Conservation (phyloP, 2,113 vertebrate genomes). For the Hippocampus comes region DNA sequence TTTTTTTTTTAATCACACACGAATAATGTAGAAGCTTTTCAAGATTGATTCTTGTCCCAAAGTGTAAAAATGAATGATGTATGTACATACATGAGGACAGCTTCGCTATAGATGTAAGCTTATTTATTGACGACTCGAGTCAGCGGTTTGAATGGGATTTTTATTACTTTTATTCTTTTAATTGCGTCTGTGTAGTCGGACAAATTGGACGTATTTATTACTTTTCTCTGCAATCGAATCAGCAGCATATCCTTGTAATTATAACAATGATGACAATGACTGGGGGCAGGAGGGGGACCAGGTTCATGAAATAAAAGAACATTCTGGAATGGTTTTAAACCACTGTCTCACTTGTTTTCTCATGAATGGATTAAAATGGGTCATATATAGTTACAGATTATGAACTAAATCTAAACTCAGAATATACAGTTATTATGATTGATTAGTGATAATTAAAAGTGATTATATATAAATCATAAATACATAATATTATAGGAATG, state of each 20-base stretch:
- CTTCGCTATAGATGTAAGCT: slow-evolving; percentile 60
- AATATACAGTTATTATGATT: no score
- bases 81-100: slow-evolving; percentile 71
- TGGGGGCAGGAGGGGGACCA: slow-evolving; percentile 26
- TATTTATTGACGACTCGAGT: slow-evolving; percentile 65
- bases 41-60: slow-evolving; percentile 65
- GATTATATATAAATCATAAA: no score
- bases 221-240: slow-evolving; percentile 67
- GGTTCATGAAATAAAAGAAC: slow-evolving; percentile 63
- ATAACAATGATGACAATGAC: slow-evolving; percentile 54
- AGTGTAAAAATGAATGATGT: slow-evolving; percentile 65
- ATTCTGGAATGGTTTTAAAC: slow-evolving; percentile 71
- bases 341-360: slow-evolving; percentile 25
- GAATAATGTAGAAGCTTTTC: slow-evolving; percentile 62
- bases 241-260: slow-evolving; percentile 73
- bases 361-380: neutral
- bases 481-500: no score
- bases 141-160: slow-evolving; percentile 66
- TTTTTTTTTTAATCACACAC: slow-evolving; percentile 44
- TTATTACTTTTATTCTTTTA: slow-evolving; percentile 32
- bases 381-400: neutral
- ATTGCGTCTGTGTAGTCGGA: slow-evolving; percentile 67
- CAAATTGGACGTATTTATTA: slow-evolving; percentile 72
- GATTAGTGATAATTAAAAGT: no score
- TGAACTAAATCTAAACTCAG: neutral